phyloP scores from a whole-genome alignment of 2,888 invertebrate species.

The Hydraecia micacea region DNA sequence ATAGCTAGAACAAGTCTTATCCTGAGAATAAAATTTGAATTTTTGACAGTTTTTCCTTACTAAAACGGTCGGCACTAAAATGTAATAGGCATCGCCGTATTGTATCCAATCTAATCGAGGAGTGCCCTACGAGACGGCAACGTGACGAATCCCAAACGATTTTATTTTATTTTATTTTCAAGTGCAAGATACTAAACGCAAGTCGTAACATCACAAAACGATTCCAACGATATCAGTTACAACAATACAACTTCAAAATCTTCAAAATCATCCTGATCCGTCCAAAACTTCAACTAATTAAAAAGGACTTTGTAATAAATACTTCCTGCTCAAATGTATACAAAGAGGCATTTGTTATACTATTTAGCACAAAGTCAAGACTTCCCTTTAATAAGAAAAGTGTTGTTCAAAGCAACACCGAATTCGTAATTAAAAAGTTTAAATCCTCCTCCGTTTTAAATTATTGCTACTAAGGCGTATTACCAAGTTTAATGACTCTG shows the following conservation, averaged over 20 bases:
- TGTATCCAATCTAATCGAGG: no score
- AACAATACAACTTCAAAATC: background rate
- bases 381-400: conserved; percentile 35
- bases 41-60: no score
- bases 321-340: conserved; percentile 39
- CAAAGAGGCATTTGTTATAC: conserved; percentile 36
- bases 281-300: conserved; percentile 27
- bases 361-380: conserved; percentile 45
- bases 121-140: no score
- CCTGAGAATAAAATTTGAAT: no score
- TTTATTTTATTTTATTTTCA: background rate
- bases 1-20: no score
- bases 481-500: background rate
- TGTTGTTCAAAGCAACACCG: conserved; percentile 46
- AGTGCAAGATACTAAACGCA: background rate
- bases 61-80: no score
- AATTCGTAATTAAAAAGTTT: conserved; percentile 61
- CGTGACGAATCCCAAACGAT: background rate
- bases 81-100: no score
- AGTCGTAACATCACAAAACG: background rate
- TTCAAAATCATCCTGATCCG: background rate
- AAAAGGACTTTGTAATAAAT: conserved; percentile 23
- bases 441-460: conserved; percentile 33
- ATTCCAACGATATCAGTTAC: background rate
- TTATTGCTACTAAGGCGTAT: conserved; percentile 29